Base-by-base conservation (phyloP, 2,888 invertebrate genomes). In the Nasonovia ribisnigri region DNA sequence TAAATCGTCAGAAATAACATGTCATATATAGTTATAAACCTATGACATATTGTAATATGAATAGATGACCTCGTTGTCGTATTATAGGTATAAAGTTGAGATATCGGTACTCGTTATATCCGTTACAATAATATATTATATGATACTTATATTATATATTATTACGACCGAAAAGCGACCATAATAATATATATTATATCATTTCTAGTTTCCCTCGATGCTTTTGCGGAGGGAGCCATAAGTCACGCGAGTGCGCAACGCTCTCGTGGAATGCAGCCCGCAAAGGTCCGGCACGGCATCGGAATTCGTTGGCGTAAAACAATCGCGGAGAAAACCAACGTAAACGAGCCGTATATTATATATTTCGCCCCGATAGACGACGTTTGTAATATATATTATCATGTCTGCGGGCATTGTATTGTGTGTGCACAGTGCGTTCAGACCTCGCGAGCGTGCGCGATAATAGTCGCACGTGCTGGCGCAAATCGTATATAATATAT, bases 291-390 rank as follows among this genome's bases (percentile, higher is more conserved):
- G 42, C 11, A 13, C 43, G 84, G 29, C 84, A 43, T 84, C 84
- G 84, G 84, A 84, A 84, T 84, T 84, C 43, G 77, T 77, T 20
- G 77, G 36, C 36, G 77, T 36, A 36, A 77, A 77, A 77, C 77
- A 77, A 77, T 77, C 36, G 77, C 77, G 6, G 77, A 36, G 36
- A 77, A 77, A 77, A 36, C 77, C 36, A 20, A 77, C 77, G 36
- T 77, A 20, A 20, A 77, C 36, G 36, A 77, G 36, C 77, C 36
- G 8, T 77, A 77, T 36, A 77, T 77, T 36, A 77, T 77, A 36
- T n/a, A 36, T 77, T 36, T 77, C 77, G 8, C 8, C 77, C 77
- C 77, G 77, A 36, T 26, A 20, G 36, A 36, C 77, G 36, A 20
- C 36, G 77, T 36, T 24, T 36, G 77, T 77, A n/a, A n/a, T 77